phyloP scores from a whole-genome alignment of 1,140 invertebrate species.

The Brevipalpus yothersi region DNA sequence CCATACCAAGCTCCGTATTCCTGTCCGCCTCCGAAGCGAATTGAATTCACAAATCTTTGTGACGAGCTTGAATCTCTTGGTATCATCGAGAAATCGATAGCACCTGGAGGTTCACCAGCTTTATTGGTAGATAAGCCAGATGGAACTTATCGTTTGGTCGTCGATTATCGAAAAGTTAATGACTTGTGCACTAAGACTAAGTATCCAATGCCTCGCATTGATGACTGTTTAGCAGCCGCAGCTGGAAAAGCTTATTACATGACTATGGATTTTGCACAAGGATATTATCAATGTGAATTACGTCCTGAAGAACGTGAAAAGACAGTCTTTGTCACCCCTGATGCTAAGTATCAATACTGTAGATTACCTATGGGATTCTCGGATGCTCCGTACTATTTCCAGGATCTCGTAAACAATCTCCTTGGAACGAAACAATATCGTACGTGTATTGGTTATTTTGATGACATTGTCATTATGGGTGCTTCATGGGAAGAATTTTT shows the following conservation, averaged over 20 bases:
- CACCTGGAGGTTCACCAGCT: conserved; percentile 1
- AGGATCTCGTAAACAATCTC: not conserved
- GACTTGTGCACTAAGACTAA: conserved; percentile 18
- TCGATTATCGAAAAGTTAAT: conserved; percentile 25
- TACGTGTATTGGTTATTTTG: too few species aligned
- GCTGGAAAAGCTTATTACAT: not conserved
- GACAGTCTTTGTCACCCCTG: conserved; percentile 21
- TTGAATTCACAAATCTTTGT: too few species aligned
- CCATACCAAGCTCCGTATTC: too few species aligned
- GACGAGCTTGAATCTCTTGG: not conserved
- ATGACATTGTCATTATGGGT: too few species aligned
- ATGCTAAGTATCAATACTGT: conserved; percentile 19
- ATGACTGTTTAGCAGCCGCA: not conserved
- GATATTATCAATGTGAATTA: conserved; percentile 7
- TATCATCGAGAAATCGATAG: not conserved
- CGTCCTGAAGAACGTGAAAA: not conserved
- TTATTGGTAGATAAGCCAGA: conserved; percentile 24
- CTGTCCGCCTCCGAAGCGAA: too few species aligned
- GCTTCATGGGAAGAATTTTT: too few species aligned
- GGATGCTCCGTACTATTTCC: not conserved
- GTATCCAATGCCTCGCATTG: conserved; percentile 26
- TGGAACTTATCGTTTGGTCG: conserved; percentile 20
- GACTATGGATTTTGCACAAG: conserved; percentile 5
- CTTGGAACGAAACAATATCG: not conserved
- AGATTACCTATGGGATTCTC: not conserved